Evolutionary conservation across 2,888 invertebrate species (phyloP).

Genomic region (Nymphalis polychloros): DNA sequence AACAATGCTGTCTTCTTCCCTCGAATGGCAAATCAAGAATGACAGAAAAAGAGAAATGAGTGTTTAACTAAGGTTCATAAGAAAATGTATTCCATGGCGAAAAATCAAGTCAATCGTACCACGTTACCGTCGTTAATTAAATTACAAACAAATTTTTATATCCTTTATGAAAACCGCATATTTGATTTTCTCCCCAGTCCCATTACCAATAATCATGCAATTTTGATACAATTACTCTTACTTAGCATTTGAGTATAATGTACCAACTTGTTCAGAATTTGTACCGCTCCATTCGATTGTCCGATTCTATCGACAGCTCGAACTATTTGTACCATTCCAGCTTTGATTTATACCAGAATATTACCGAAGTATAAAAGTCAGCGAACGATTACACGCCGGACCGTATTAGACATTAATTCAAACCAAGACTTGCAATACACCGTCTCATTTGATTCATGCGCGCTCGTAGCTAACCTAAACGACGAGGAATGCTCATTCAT

Average conservation of each 20-base stretch:
- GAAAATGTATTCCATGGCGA: no score
- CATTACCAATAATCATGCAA: no score
- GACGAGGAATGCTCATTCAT: conserved; percentile 9
- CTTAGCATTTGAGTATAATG: conserved; percentile 10
- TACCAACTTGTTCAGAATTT: conserved; percentile 5
- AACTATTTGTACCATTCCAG: conserved; percentile 60
- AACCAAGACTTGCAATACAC: conserved; percentile 45
- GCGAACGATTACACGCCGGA: conserved; percentile 68
- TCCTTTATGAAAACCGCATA: no score
- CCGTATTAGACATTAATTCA: conserved; percentile 65
- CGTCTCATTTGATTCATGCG: conserved; percentile 66
- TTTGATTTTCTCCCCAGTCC: neutral
- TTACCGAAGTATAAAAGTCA: conserved; percentile 59
- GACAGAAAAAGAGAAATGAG: no score
- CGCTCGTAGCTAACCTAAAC: conserved; percentile 31
- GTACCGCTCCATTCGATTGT: conserved; percentile 7
- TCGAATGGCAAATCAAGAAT: no score
- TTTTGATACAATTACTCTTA: conserved; percentile 7
- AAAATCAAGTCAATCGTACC: no score
- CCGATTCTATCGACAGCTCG: conserved; percentile 34
- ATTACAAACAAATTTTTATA: no score
- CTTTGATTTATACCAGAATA: conserved; percentile 62
- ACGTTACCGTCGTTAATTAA: no score
- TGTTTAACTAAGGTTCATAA: no score
- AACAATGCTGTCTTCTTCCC: no score